Evolutionary conservation across 2,888 invertebrate genomes (phyloP).

Genomic region (Poecilobothrus nobilitatus): DNA sequence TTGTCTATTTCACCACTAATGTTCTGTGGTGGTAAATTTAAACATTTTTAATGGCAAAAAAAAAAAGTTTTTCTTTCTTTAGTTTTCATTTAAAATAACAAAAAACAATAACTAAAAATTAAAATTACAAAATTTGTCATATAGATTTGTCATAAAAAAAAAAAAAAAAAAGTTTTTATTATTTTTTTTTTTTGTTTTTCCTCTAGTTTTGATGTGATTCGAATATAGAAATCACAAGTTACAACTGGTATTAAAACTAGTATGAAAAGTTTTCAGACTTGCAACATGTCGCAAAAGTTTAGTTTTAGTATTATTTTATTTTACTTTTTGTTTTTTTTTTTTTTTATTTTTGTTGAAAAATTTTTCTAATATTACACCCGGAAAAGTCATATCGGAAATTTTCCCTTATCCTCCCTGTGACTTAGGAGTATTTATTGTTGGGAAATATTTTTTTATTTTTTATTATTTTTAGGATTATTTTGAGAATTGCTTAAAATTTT

Average conservation of each 20-base stretch:
- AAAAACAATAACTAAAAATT: too few relatives aligned
- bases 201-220: neutral
- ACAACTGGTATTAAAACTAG: neutral
- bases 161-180: neutral
- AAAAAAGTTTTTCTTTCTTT: neutral
- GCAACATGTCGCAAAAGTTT: slow-evolving; percentile 6
- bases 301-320: too few relatives aligned
- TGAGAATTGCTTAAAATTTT: neutral
- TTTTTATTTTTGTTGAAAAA: neutral
- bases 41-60: neutral
- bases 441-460: neutral
- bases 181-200: neutral
- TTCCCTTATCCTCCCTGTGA: neutral
- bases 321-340: too few relatives aligned
- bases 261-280: slow-evolving; percentile 1
- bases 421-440: neutral
- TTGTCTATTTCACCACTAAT: neutral
- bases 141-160: neutral
- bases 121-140: neutral
- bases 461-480: neutral
- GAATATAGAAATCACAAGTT: neutral
- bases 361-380: slow-evolving; percentile 3
- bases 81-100: too few relatives aligned
- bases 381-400: neutral
- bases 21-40: neutral